These are phyloP conservation scores for Trichacis sp. DNA, from an alignment of 2,888 invertebrate genomes.

Conservation along the genomic window DNA sequence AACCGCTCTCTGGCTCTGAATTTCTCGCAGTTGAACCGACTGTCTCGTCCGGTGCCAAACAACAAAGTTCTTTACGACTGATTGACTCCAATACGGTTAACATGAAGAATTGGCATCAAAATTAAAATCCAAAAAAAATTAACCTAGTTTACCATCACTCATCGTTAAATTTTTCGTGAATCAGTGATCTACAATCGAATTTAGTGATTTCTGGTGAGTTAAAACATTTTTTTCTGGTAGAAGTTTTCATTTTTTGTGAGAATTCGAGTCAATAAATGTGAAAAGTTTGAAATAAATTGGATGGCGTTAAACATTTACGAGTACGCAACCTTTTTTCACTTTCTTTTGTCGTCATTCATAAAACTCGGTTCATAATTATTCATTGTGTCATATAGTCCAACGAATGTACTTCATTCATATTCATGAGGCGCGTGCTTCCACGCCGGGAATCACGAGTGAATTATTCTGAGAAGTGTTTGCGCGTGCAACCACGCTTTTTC, in stretches of 20 bases:
- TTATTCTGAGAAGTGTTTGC: conserved; percentile 26
- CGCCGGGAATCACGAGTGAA: conserved; percentile 14
- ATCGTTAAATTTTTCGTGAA: no score
- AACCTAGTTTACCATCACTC: no score
- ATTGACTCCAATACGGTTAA: conserved; percentile 14
- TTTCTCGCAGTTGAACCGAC: conserved; percentile 55
- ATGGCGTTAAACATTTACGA: no score
- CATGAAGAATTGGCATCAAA: no score
- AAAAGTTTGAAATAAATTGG: no score
- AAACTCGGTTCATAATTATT: conserved; percentile 27
- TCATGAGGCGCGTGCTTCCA: conserved; percentile 19
- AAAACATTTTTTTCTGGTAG: no score
- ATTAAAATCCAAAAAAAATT: no score
- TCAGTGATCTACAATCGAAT: no score
- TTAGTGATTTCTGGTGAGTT: no score
- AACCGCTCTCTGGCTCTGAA: conserved; percentile 47
- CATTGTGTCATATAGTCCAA: conserved; percentile 24
- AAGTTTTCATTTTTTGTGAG: no score
- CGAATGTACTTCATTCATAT: conserved; percentile 34
- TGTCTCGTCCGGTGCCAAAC: conserved; percentile 45
- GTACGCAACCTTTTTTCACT: conserved; percentile 12
- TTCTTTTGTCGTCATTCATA: conserved; percentile 19
- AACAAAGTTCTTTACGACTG: conserved; percentile 15
- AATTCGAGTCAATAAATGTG: no score
- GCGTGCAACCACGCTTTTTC: conserved; percentile 3